Conservation (phyloP, 2,113 vertebrate species). For the Trogon melanurus region DNA sequence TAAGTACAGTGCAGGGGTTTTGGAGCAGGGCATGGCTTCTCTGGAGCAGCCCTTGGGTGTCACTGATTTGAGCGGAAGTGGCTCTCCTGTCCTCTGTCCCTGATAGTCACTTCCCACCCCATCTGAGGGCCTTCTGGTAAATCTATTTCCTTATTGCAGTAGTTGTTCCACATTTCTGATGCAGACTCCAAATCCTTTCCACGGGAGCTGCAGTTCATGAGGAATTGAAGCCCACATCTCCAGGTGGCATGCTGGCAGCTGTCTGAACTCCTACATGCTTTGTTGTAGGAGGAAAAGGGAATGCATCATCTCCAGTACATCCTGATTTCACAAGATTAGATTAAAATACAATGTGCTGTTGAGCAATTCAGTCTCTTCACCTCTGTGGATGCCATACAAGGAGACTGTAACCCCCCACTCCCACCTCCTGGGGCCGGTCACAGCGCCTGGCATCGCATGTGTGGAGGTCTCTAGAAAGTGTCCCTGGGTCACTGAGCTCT, state of each 20-base stretch:
- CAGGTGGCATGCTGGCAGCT: not conserved
- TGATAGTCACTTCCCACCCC: not conserved
- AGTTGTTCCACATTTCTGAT: rapidly evolving
- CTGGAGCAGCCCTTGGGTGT: not conserved
- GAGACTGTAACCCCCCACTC: not conserved
- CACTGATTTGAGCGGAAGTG: not conserved
- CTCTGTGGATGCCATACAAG: not conserved
- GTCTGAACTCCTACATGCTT: not conserved
- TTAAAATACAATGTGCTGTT: conserved; percentile 4
- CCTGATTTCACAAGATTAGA: conserved; percentile 49
- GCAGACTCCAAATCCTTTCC: not conserved
- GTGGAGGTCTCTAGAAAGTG: rapidly evolving
- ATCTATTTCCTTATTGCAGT: not conserved
- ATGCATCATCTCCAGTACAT: conserved; percentile 2
- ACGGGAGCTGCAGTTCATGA: not conserved
- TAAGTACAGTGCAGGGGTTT: not conserved
- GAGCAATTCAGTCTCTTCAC: not conserved
- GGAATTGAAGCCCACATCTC: not conserved
- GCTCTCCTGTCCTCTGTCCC: not conserved
- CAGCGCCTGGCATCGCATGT: not conserved
- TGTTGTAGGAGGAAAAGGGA: conserved; percentile 32
- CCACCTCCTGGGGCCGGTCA: not conserved
- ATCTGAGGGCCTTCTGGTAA: not conserved
- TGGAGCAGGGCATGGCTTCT: rapidly evolving
- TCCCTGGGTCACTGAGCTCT: not conserved